Conservation (phyloP, 2,113 vertebrate genomes). For the Pluvianellus socialis region DNA sequence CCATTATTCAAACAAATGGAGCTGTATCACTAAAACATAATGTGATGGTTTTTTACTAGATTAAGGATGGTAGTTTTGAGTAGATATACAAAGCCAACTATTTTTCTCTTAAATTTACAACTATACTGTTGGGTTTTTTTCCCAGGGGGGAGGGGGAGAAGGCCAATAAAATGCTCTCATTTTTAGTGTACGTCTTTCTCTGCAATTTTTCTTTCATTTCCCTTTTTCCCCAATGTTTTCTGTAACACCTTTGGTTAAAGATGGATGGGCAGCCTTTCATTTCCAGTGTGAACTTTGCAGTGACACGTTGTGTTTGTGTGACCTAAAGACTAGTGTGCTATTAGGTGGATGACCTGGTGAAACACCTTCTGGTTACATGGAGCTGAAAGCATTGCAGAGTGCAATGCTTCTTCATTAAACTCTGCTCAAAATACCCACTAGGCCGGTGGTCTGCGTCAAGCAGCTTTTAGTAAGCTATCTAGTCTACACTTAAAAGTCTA, state of each 20-base stretch:
- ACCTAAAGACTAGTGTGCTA: not conserved
- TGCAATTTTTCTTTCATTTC: not conserved
- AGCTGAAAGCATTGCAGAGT: not conserved
- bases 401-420: not conserved
- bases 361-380: not conserved
- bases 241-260: not conserved
- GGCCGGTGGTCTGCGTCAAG: not conserved
- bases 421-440: not conserved
- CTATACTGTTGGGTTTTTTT: accelerated
- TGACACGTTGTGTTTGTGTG: not conserved
- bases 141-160: not conserved
- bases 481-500: not conserved
- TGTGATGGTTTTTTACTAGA: not conserved
- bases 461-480: accelerated
- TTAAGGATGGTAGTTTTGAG: not conserved
- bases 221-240: not conserved
- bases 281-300: not conserved
- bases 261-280: not conserved
- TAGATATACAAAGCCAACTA: not conserved
- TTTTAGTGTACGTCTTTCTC: not conserved
- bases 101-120: not conserved
- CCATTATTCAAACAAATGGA: not conserved
- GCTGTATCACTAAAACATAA: not conserved
- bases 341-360: not conserved
- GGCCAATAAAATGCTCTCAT: not conserved